Conservation (phyloP, 2,797 vertebrate genomes). For the Myripristis murdjan region DNA sequence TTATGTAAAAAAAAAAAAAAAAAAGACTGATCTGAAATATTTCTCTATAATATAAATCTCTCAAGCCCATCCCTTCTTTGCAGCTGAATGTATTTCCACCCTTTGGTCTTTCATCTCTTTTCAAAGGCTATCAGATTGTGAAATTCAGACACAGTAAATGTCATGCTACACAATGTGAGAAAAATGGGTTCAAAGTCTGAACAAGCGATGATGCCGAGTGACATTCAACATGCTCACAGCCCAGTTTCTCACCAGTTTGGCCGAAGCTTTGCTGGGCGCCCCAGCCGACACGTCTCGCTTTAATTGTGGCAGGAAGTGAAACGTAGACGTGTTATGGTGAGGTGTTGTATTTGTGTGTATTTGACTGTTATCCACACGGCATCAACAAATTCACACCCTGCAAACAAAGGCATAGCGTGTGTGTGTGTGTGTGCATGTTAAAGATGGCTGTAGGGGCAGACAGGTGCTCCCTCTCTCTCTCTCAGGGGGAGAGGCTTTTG, state of each 20-base stretch:
- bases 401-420: not conserved
- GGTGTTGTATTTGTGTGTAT: not conserved
- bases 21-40: not conserved
- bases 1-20: no score
- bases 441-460: conserved; percentile 19
- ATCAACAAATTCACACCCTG: conserved; percentile 2
- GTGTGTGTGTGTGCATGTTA: not conserved
- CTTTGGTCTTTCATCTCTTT: not conserved
- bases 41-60: not conserved
- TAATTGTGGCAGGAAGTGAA: not conserved
- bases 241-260: not conserved
- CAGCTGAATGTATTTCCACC: not conserved
- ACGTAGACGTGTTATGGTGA: not conserved
- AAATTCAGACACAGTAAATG: not conserved
- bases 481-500: conserved; percentile 18
- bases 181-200: conserved; percentile 3
- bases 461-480: conserved; percentile 42
- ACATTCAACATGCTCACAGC: not conserved
- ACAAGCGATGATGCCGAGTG: not conserved
- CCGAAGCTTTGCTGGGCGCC: not conserved
- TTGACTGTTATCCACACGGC: conserved; percentile 1
- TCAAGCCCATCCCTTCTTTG: not conserved
- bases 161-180: not conserved
- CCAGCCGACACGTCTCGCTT: not conserved
- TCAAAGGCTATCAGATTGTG: not conserved